Evolutionary conservation across 2,113 vertebrate genomes (phyloP).

Genomic region (Microcebus griseorufus): DNA sequence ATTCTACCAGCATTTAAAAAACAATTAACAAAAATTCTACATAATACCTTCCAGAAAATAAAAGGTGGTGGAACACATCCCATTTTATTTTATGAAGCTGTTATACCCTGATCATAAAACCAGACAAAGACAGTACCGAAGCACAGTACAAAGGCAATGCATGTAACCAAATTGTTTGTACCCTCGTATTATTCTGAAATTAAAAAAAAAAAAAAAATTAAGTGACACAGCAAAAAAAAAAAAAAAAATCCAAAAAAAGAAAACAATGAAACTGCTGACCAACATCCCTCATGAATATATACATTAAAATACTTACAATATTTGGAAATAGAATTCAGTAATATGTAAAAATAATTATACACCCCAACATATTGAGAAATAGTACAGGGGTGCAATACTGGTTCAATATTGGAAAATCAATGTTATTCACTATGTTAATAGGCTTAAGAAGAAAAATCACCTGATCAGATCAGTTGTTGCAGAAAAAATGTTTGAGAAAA

Average conservation of each 20-base stretch:
- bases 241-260: neutral
- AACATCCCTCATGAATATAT: neutral
- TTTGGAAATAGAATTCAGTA: neutral
- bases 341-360: neutral
- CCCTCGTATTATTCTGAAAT: no score
- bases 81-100: neutral
- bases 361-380: neutral
- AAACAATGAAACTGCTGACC: neutral
- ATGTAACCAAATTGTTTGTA: no score
- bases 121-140: neutral
- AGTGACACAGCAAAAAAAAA: no score
- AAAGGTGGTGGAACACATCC: neutral
- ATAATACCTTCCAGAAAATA: neutral
- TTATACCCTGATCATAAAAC: neutral
- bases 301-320: neutral
- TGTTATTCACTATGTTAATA: neutral
- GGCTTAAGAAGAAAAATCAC: neutral
- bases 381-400: neutral
- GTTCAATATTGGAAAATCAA: neutral
- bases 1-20: conserved; percentile 6
- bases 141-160: no score
- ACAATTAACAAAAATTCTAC: neutral
- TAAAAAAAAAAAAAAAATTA: neutral
- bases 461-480: neutral
- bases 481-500: neutral